Conservation (phyloP, 2,113 vertebrate species). For the Strigops habroptila region DNA sequence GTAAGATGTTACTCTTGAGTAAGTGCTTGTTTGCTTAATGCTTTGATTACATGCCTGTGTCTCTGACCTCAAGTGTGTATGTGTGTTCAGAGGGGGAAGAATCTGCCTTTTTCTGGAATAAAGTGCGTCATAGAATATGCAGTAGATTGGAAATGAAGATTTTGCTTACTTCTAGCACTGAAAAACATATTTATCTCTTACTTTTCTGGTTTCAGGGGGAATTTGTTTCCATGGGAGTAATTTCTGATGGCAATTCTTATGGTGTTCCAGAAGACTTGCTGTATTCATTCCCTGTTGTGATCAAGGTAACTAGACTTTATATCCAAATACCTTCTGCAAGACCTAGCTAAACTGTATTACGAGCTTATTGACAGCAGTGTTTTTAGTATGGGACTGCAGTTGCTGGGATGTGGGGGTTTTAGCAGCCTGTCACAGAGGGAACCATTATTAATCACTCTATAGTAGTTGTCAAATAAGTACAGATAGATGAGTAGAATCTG, state of each 20-base stretch:
- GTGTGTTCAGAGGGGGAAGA: background rate
- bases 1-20: constrained; percentile 66
- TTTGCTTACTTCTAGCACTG: background rate
- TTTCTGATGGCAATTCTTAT: constrained; percentile 90
- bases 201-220: constrained; percentile 80
- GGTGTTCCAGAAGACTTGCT: constrained; percentile 88
- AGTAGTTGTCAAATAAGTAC: background rate
- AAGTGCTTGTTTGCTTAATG: background rate
- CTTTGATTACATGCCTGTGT: background rate
- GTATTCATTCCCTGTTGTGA: constrained; percentile 94
- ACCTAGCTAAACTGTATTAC: background rate
- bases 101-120: background rate
- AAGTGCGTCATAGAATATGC: background rate
- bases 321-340: background rate
- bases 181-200: background rate
- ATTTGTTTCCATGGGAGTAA: constrained; percentile 94
- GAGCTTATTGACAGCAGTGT: background rate
- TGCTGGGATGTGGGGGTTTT: background rate
- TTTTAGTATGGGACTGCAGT: background rate
- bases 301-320: constrained; percentile 79
- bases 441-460: background rate
- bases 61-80: background rate
- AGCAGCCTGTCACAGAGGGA: background rate
- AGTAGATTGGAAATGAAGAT: background rate
- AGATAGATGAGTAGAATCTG: background rate